Evolutionary conservation across 2,888 invertebrate genomes (phyloP).

Genomic region (Nymphalis c-album): DNA sequence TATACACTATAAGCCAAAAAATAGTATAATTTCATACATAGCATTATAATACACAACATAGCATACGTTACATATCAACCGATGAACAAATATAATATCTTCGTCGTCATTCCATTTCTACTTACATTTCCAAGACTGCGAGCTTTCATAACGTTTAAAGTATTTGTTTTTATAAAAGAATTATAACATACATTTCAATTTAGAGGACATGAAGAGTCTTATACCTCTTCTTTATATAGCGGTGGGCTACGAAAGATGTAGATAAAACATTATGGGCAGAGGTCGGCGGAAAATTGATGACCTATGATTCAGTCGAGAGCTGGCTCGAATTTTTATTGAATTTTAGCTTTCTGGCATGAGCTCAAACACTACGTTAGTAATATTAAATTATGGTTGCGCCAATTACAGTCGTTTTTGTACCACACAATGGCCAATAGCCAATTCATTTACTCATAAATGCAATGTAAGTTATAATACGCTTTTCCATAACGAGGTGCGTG

Average conservation of each 20-base stretch:
- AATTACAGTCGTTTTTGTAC: constrained; percentile 53
- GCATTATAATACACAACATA: too few species aligned
- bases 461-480: constrained; percentile 33
- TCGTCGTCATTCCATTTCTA: too few species aligned
- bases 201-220: too few species aligned
- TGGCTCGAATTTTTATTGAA: constrained; percentile 5
- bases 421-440: constrained; percentile 1
- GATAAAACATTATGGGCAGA: not conserved
- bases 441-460: not conserved
- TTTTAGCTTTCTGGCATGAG: constrained; percentile 58
- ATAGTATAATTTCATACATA: too few species aligned
- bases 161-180: too few species aligned
- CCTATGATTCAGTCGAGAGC: constrained; percentile 8
- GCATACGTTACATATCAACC: too few species aligned
- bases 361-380: constrained; percentile 75
- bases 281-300: constrained; percentile 11
- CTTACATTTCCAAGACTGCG: too few species aligned
- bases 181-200: too few species aligned
- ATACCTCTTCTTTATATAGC: not conserved
- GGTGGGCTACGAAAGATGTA: not conserved
- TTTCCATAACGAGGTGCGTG: constrained; percentile 34
- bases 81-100: too few species aligned
- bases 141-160: too few species aligned
- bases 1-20: too few species aligned
- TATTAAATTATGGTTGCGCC: constrained; percentile 76